A percentile compares a stretch with the other conserved stretches of the same genome.
These are phyloP conservation scores for Neogale vison DNA, from an alignment of 2,113 vertebrate species.

Conservation along the genomic window DNA sequence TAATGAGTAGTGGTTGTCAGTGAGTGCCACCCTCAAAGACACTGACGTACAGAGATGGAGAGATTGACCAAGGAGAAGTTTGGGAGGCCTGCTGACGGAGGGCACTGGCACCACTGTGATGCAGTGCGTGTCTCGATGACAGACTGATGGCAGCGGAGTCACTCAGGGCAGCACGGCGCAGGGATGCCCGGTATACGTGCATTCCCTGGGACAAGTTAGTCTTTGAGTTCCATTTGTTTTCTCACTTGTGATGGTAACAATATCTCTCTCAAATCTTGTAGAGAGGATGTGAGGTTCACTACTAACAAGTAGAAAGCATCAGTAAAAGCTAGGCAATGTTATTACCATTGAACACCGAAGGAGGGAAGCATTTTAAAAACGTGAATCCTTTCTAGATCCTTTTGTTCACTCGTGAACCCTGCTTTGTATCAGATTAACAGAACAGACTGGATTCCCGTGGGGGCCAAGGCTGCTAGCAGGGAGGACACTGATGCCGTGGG, in stretches of 20 bases:
- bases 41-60: neutral
- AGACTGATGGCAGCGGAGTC: neutral
- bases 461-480: neutral
- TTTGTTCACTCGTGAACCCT: neutral
- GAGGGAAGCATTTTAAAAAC: neutral
- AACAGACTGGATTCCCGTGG: neutral
- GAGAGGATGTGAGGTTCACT: neutral
- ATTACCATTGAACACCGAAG: neutral
- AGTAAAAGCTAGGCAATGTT: neutral
- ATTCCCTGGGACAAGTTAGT: neutral
- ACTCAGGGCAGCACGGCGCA: neutral
- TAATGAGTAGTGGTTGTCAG: neutral
- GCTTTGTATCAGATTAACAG: neutral
- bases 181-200: neutral
- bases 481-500: rapidly evolving
- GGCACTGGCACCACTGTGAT: neutral
- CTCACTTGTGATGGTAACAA: neutral
- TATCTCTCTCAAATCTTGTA: neutral
- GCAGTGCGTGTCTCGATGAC: neutral
- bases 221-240: neutral
- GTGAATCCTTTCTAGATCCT: neutral
- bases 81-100: neutral
- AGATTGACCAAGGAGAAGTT: neutral
- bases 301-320: neutral
- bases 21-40: neutral